Evolutionary conservation across 2,888 invertebrate genomes (phyloP), one percentile per base, ranked within the genome.

Genomic region (Chrysodeixis includens): DNA sequence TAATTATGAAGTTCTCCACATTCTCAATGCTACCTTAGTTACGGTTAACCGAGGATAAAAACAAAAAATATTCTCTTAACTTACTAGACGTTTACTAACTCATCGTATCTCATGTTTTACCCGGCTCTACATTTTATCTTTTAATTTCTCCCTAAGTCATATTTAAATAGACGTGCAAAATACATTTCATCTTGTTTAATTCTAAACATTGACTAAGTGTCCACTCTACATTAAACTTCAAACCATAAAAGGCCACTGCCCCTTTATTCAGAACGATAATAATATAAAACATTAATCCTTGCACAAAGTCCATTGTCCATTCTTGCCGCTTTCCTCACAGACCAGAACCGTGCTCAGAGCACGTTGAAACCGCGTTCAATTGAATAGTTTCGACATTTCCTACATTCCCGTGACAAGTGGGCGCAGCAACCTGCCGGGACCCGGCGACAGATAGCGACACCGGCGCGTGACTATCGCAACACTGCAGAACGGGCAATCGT

Each of bases 401-500:
- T 76, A 79, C 82, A 79, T 79, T 82, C 82, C 79, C 76, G 73
- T 78, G 79, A 81, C 89, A 87, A 88, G 88, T 88, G 89, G 90
- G 89, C 86, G 82, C 76, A 74, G 78, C 82, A 83, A 82, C 80
- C 72, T 84, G 81, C 62, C 64, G 46, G 66, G 74, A 84, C 84
- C 85, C 71, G 83, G 61, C 83, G 84, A 85, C 83, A 80, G 84
- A 67, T 79, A 73, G 74, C 68, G 82, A 83, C 83, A 83, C 77
- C 61, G 81, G 81, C 70, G 86, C 90, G 89, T 88, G 89, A 88
- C 86, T 90, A 83, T 86, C 78, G 87, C 84, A 87, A 87, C 81
- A 71, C 71, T 64, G 64, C 60, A 56, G 66, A 68, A 54, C 35
- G 56, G 56, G 44, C 59, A 40, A 55, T 16, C 18, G 68, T 12